phyloP scores from a whole-genome alignment of 1,140 invertebrate genomes.

The Drosophila sp. region DNA sequence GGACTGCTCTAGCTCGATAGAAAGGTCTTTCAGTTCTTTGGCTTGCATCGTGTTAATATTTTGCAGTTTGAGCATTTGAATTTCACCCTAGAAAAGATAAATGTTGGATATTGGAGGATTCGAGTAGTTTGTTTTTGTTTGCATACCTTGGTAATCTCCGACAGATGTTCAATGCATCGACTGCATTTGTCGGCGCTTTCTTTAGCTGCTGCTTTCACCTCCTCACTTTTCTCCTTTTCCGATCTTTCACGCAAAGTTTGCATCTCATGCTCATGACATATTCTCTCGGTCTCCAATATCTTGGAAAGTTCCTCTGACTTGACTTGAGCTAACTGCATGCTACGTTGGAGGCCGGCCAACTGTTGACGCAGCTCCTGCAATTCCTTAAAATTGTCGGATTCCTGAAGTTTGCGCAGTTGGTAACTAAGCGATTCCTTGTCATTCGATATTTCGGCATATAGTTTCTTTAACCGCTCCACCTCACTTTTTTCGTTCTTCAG shows the following conservation, averaged over 20 bases:
- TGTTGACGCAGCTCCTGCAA: slow-evolving; percentile 64
- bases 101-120: background rate
- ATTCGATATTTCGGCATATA: slow-evolving; percentile 73
- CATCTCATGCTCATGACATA: slow-evolving; percentile 64
- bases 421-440: slow-evolving; percentile 71
- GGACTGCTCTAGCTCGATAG: slow-evolving; percentile 49
- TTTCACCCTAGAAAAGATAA: slow-evolving; percentile 63
- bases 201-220: slow-evolving; percentile 40
- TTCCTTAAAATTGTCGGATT: slow-evolving; percentile 61
- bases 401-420: slow-evolving; percentile 60
- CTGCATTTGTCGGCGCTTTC: slow-evolving; percentile 59
- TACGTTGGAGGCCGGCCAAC: slow-evolving; percentile 51
- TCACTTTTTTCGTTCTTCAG: slow-evolving; percentile 73
- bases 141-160: slow-evolving; percentile 72
- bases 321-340: slow-evolving; percentile 67
- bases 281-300: slow-evolving; percentile 66
- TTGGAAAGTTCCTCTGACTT: slow-evolving; percentile 71
- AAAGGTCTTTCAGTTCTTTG: slow-evolving; percentile 58
- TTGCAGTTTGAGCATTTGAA: slow-evolving; percentile 67
- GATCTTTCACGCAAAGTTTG: slow-evolving; percentile 51
- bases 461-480: slow-evolving; percentile 71
- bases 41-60: slow-evolving; percentile 59
- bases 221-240: slow-evolving; percentile 59
- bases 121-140: background rate
- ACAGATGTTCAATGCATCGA: slow-evolving; percentile 66